Percentiles rank a stretch among this genome's conserved stretches.
These are phyloP conservation scores for Limnephilus auricula DNA, from an alignment of 2,888 invertebrate species.

Conservation along the genomic window DNA sequence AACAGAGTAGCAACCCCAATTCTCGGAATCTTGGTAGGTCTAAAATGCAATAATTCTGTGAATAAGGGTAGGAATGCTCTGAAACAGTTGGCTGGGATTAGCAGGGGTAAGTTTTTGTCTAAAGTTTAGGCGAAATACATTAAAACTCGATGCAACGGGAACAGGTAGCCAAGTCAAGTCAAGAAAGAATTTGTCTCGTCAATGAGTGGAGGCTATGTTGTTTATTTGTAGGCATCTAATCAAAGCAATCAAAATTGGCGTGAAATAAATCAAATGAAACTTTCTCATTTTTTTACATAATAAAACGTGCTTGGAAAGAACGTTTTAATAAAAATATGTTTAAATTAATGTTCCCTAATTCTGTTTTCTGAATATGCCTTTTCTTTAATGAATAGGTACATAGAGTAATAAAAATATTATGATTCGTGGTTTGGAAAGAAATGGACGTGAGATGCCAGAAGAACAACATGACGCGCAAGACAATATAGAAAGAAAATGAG, in stretches of 20 bases:
- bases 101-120: background rate
- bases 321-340: too few relatives aligned
- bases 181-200: background rate
- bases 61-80: background rate
- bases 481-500: background rate
- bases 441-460: background rate
- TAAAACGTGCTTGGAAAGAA: too few relatives aligned
- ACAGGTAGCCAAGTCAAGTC: background rate
- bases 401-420: too few relatives aligned
- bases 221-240: background rate
- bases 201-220: background rate
- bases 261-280: too few relatives aligned
- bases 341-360: too few relatives aligned
- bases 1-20: background rate
- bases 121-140: background rate
- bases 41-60: background rate
- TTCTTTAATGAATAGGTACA: too few relatives aligned
- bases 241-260: background rate
- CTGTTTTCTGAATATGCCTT: too few relatives aligned
- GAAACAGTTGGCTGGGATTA: background rate
- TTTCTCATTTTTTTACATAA: too few relatives aligned
- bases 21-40: background rate
- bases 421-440: background rate
- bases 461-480: background rate
- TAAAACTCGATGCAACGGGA: background rate